A percentile compares a stretch with the other conserved stretches of the same genome.
phyloP scores from a whole-genome alignment of 2,888 invertebrate species.

The Machimus atricapillus region DNA sequence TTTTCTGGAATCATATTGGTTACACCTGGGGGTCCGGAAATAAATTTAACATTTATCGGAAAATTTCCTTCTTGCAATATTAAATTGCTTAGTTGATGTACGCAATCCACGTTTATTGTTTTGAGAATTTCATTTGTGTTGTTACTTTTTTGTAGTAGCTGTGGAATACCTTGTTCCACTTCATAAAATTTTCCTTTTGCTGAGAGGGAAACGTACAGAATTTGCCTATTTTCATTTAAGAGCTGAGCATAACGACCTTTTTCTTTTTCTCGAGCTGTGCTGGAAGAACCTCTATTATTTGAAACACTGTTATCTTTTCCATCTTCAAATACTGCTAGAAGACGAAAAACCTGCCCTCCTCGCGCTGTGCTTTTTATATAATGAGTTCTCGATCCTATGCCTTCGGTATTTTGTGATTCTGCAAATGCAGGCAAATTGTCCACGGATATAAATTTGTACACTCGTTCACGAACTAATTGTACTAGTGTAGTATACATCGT shows the following conservation, averaged over 20 bases:
- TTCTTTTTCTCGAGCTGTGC: conserved; percentile 59
- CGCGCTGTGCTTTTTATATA: conserved; percentile 76
- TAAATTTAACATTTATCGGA: conserved; percentile 58
- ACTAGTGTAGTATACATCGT: conserved; percentile 71
- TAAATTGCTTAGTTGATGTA: conserved; percentile 58
- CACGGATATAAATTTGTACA: conserved; percentile 64
- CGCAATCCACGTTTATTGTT: conserved; percentile 60
- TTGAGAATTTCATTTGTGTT: conserved; percentile 52
- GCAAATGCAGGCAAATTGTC: conserved; percentile 62
- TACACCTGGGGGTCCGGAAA: conserved; percentile 55
- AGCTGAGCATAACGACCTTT: conserved; percentile 74
- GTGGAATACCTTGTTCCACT: conserved; percentile 67
- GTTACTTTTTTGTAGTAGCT: conserved; percentile 58
- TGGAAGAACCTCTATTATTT: conserved; percentile 44
- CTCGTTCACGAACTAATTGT: conserved; percentile 72
- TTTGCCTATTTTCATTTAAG: conserved; percentile 74
- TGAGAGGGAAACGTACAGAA: conserved; percentile 77
- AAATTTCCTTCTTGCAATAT: conserved; percentile 55
- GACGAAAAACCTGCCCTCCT: conserved; percentile 75
- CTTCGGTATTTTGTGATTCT: conserved; percentile 57
- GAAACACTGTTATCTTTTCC: conserved; percentile 59
- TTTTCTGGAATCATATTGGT: conserved; percentile 57
- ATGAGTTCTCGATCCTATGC: conserved; percentile 56
- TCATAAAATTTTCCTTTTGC: conserved; percentile 79
- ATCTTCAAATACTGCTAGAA: conserved; percentile 79